Evolutionary conservation across 2,113 vertebrate species (phyloP).

Genomic region (Felis catus): F.catus_Fca126_mat1.0 CM031417.1:9871001-9871500

Average conservation of each 20-base stretch:
- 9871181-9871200: neutral
- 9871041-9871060: neutral
- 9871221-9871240: neutral
- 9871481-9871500: neutral
- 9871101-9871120: neutral
- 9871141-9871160: neutral
- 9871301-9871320: neutral
- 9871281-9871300: neutral
- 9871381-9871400: neutral
- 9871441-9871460: neutral
- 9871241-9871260: slow-evolving; percentile 5
- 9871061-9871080: neutral
- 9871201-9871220: neutral
- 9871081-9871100: neutral
- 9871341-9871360: neutral
- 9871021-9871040: neutral
- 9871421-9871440: neutral
- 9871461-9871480: neutral
- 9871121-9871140: neutral
- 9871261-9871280: neutral
- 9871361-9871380: neutral
- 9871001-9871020: neutral
- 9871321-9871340: neutral
- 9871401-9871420: neutral
- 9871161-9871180: slow-evolving; percentile 28